phyloP scores from a whole-genome alignment of 35 echinoderm and acorn worm species.

The Chiridota heheva region DNA sequence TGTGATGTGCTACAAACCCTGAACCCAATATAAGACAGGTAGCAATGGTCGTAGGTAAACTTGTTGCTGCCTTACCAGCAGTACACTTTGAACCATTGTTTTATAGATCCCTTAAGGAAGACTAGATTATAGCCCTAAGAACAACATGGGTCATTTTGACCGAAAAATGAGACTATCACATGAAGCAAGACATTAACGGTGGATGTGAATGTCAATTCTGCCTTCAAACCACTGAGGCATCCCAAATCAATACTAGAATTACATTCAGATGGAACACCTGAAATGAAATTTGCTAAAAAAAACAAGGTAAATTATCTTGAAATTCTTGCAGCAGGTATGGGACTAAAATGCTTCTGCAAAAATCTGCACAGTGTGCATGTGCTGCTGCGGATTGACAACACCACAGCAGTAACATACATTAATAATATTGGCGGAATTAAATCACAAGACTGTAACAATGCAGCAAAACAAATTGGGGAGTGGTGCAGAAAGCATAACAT shows the following conservation, averaged over 20 bases:
- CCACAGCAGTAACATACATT: constrained; percentile 5
- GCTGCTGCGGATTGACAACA: not conserved
- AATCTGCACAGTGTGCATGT: not conserved
- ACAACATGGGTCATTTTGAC: too few species aligned
- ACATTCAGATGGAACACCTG: not conserved
- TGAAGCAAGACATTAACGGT: too few species aligned
- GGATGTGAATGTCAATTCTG: too few species aligned
- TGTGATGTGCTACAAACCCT: too few species aligned
- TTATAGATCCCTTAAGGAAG: too few species aligned
- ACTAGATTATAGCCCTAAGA: too few species aligned
- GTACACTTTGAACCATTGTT: too few species aligned
- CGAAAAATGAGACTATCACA: too few species aligned
- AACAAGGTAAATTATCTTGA: constrained; percentile 39
- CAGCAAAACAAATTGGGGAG: constrained; percentile 30
- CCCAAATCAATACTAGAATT: constrained; percentile 9
- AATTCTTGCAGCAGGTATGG: not conserved
- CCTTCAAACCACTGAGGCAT: constrained; percentile 5
- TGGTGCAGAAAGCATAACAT: constrained; percentile 14
- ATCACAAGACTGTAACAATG: constrained; percentile 6
- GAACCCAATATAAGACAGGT: too few species aligned
- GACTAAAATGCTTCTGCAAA: constrained; percentile 1
- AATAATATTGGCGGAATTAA: constrained; percentile 27
- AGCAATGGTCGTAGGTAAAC: too few species aligned
- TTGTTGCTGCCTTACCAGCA: too few species aligned
- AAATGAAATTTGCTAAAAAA: constrained; percentile 1